Evolutionary conservation across 64 coral and sea anemone species (phyloP).

Genomic region (Montipora sp.): DNA sequence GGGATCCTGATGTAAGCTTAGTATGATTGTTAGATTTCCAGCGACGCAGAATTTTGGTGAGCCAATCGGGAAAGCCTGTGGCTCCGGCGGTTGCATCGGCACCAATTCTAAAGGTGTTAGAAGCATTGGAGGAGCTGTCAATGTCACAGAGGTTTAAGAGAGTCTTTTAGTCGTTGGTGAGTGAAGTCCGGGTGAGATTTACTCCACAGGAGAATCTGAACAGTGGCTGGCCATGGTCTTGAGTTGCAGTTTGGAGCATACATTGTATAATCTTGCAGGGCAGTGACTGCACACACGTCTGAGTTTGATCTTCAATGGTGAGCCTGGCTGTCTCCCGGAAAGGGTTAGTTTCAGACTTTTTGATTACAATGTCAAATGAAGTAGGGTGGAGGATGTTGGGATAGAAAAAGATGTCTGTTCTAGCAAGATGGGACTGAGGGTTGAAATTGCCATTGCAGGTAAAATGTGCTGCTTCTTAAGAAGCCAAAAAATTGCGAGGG

Average conservation of each 20-base stretch:
- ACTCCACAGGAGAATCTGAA: not conserved
- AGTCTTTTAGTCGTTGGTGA: not conserved
- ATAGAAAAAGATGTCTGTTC: no score
- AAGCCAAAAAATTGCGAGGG: not conserved
- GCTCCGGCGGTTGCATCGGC: not conserved
- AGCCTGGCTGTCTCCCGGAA: no score
- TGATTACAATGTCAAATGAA: no score
- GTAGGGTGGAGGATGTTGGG: no score
- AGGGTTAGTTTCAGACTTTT: no score
- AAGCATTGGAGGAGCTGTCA: not conserved
- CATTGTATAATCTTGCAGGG: not conserved
- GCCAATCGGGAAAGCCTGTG: not conserved
- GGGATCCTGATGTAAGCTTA: not conserved
- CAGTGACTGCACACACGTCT: no score
- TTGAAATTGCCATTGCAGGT: no score
- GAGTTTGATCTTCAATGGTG: no score
- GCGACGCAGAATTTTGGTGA: not conserved
- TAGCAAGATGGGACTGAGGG: no score
- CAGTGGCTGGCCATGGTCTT: not conserved
- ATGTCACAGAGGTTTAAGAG: not conserved
- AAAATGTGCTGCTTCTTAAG: not conserved
- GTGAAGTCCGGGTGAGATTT: not conserved
- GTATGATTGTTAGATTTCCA: not conserved
- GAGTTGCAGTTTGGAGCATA: not conserved
- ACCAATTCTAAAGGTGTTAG: not conserved